Evolutionary conservation across 2,888 invertebrate species (phyloP).

Genomic region (Pandemis corylana): DNA sequence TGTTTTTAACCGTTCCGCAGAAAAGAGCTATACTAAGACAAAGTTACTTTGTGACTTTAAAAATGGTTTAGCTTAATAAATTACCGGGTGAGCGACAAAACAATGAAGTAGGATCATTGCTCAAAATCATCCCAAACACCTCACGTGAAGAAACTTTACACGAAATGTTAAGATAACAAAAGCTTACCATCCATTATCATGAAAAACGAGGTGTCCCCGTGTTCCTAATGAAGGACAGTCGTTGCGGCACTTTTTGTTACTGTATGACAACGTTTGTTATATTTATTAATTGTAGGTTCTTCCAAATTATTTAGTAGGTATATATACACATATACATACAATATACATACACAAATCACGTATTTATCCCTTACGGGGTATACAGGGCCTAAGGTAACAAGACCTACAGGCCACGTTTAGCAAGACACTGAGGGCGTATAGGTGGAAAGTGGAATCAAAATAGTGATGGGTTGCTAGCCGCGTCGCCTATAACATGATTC

Average conservation of each 20-base stretch:
- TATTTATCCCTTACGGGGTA: too few relatives aligned
- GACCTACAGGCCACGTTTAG: too few relatives aligned
- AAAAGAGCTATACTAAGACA: neutral
- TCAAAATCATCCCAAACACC: slow-evolving; percentile 19
- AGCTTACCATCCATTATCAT: slow-evolving; percentile 41
- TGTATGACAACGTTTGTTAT: slow-evolving; percentile 15
- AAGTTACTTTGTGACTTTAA: too few relatives aligned
- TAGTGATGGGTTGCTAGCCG: too few relatives aligned
- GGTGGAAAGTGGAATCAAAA: too few relatives aligned
- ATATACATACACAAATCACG: too few relatives aligned
- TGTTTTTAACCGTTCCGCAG: neutral
- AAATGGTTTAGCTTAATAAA: neutral
- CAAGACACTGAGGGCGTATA: too few relatives aligned
- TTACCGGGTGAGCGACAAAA: neutral
- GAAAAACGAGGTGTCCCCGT: slow-evolving; percentile 34
- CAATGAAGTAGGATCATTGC: neutral
- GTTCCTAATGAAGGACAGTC: slow-evolving; percentile 16
- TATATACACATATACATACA: too few relatives aligned
- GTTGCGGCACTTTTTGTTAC: slow-evolving; percentile 27
- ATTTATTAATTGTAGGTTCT: slow-evolving; percentile 1
- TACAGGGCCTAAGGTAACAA: too few relatives aligned
- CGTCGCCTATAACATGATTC: too few relatives aligned
- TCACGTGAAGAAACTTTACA: slow-evolving; percentile 37
- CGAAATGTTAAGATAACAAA: slow-evolving; percentile 42
- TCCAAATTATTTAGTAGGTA: neutral